Percentiles rank a stretch among this genome's conserved stretches.
Conservation (phyloP, 2,888 invertebrate species). For the Cataglyphis rosenhaueri region DNA sequence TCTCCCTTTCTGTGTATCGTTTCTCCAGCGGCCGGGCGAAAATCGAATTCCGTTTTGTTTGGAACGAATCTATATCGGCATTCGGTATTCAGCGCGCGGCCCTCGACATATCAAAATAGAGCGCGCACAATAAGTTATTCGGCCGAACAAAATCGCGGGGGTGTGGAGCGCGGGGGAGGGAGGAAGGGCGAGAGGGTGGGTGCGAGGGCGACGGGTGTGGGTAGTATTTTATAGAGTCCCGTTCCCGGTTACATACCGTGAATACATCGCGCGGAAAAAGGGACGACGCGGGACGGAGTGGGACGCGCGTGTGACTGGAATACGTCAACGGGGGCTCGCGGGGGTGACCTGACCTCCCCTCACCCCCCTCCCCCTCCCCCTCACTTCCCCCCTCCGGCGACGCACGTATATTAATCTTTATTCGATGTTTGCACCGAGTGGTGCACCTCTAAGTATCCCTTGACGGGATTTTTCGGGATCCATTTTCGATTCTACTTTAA, state of each 20-base stretch:
- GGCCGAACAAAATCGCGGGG: constrained; percentile 81
- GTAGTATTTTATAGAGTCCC: constrained; percentile 85
- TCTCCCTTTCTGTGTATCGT: constrained; percentile 59
- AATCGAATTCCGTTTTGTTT: constrained; percentile 83
- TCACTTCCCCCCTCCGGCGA: constrained; percentile 20
- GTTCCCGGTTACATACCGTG: constrained; percentile 84
- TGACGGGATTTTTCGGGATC: background rate
- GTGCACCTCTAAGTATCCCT: constrained; percentile 44
- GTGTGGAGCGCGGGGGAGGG: background rate
- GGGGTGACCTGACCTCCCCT: constrained; percentile 36
- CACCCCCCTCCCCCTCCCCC: constrained; percentile 38
- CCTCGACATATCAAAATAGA: constrained; percentile 83
- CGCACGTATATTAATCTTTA: constrained; percentile 69
- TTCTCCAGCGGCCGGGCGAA: constrained; percentile 62
- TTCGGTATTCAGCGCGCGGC: constrained; percentile 81
- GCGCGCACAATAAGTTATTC: constrained; percentile 85
- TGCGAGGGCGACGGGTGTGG: constrained; percentile 65
- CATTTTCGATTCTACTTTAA: background rate
- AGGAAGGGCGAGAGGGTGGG: background rate
- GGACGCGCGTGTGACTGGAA: constrained; percentile 82
- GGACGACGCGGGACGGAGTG: constrained; percentile 51
- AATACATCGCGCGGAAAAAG: constrained; percentile 82
- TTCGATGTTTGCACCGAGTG: constrained; percentile 57
- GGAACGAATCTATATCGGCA: constrained; percentile 75
- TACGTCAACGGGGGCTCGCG: constrained; percentile 74